A percentile compares a stretch with the other conserved stretches of the same genome.
Evolutionary conservation across 2,797 vertebrate genomes (phyloP).

Genomic region (Astyanax mexicanus): DNA sequence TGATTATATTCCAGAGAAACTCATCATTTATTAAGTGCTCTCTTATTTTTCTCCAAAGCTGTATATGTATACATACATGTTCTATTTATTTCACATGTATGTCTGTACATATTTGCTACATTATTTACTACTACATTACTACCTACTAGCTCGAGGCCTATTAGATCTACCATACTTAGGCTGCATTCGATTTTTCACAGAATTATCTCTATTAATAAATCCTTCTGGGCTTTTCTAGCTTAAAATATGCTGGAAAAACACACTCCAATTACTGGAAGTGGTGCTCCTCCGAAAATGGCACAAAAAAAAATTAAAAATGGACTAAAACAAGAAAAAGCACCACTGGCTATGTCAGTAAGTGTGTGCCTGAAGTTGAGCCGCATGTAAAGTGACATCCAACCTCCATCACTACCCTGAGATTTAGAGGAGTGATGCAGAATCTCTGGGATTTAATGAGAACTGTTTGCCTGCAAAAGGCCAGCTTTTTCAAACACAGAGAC

Average conservation of each 20-base stretch:
- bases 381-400: not conserved
- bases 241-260: too few relatives aligned
- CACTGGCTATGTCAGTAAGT: not conserved
- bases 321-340: not conserved
- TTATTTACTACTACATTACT: too few relatives aligned
- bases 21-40: too few relatives aligned
- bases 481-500: not conserved
- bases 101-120: too few relatives aligned
- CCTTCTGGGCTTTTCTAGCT: too few relatives aligned
- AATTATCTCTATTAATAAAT: not conserved
- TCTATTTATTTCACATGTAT: too few relatives aligned
- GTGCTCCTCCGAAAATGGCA: conserved; percentile 2
- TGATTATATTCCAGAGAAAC: too few relatives aligned
- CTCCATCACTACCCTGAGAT: not conserved
- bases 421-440: not conserved
- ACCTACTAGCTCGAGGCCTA: not conserved
- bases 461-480: not conserved
- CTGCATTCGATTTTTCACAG: not conserved
- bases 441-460: not conserved
- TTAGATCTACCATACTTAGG: too few relatives aligned
- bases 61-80: too few relatives aligned
- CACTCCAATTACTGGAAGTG: not conserved
- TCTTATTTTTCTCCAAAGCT: too few relatives aligned
- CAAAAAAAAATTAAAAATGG: not conserved
- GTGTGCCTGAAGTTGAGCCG: not conserved